phyloP scores from a whole-genome alignment of 1,140 invertebrate genomes.

The Scaptomyza hsui region DNA sequence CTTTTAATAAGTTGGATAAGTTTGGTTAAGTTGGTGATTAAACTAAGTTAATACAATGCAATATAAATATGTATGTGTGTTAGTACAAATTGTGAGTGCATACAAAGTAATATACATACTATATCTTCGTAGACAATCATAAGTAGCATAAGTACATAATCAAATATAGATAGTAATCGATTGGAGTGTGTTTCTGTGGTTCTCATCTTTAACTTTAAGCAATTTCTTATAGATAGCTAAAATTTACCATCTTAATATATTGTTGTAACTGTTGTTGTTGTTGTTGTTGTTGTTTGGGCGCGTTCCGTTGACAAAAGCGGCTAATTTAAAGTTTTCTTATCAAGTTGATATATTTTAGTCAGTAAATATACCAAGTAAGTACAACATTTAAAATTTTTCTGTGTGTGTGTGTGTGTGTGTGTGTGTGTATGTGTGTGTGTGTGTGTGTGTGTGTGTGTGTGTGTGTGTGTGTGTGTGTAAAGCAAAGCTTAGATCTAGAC shows the following conservation, averaged over 20 bases:
- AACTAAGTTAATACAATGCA: slow-evolving; percentile 42
- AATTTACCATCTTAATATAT: slow-evolving; percentile 18
- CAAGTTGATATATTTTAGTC: no score
- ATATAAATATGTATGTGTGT: slow-evolving; percentile 22
- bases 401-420: no score
- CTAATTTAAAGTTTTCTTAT: slow-evolving; percentile 54
- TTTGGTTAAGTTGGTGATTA: slow-evolving; percentile 38
- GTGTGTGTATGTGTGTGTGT: no score
- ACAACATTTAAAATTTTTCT: no score
- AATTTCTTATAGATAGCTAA: slow-evolving; percentile 25
- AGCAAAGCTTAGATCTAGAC: slow-evolving; percentile 29
- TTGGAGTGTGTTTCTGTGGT: slow-evolving; percentile 24
- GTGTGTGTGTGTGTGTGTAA: no score
- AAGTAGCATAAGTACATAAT: slow-evolving; percentile 48
- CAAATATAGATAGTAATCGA: slow-evolving; percentile 38
- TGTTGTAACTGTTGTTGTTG: slow-evolving; percentile 15
- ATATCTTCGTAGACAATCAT: slow-evolving; percentile 45
- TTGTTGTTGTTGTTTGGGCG: slow-evolving; percentile 56
- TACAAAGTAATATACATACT: slow-evolving; percentile 37
- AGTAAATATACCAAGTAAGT: no score
- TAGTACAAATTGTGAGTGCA: slow-evolving; percentile 29
- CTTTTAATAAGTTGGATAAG: slow-evolving; percentile 16
- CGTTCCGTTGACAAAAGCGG: slow-evolving; percentile 74
- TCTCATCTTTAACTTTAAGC: slow-evolving; percentile 7
- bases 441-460: no score